These are phyloP conservation scores for Sympetrum striolatum DNA, from an alignment of 2,888 invertebrate genomes.

Conservation along the genomic window DNA sequence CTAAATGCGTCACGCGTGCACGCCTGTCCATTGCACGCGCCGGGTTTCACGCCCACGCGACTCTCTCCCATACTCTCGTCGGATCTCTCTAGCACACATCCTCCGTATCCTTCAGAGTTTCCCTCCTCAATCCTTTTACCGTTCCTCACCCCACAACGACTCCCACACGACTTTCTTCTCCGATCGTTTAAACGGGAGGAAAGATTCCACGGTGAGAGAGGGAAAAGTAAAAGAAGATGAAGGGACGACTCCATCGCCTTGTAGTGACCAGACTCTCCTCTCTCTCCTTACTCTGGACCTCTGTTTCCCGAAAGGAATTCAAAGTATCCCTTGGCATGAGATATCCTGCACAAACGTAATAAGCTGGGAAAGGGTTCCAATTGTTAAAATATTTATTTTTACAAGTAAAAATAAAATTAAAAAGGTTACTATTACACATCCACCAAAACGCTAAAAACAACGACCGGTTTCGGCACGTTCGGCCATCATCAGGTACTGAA, in stretches of 20 bases:
- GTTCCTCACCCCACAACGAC: background rate
- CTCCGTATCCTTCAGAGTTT: background rate
- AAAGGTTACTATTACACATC: too few species aligned
- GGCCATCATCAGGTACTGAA: too few species aligned
- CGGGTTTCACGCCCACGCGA: constrained; percentile 7
- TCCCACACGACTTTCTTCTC: background rate
- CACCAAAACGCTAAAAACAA: too few species aligned
- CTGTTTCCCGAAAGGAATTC: too few species aligned
- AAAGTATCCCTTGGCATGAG: too few species aligned
- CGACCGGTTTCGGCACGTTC: too few species aligned
- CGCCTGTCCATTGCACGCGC: constrained; percentile 15
- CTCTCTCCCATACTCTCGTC: background rate
- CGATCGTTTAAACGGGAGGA: background rate
- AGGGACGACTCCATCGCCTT: background rate
- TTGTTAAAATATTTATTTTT: too few species aligned
- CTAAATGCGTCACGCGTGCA: background rate
- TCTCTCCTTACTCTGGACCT: too few species aligned
- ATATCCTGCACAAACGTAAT: too few species aligned
- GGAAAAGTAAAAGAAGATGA: background rate
- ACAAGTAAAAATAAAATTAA: too few species aligned
- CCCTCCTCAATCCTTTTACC: background rate
- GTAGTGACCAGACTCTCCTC: too few species aligned
- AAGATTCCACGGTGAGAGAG: background rate
- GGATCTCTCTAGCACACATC: background rate
- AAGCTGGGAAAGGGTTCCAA: too few species aligned